Evolutionary conservation across 2,797 vertebrate genomes (phyloP).

Genomic region (Pitangus sulphuratus): DNA sequence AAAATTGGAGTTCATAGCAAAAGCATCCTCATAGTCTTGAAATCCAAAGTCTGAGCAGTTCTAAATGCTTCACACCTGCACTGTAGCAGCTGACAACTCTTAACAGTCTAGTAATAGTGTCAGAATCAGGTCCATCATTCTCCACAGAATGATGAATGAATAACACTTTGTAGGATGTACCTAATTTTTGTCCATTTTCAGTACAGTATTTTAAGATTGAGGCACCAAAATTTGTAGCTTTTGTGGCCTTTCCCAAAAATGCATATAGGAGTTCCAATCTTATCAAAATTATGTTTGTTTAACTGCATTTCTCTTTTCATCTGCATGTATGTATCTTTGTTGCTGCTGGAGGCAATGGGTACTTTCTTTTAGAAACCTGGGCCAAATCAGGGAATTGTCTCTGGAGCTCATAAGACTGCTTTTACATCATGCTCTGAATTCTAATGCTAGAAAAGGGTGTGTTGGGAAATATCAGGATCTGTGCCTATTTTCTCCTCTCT

Average conservation of each 20-base stretch:
- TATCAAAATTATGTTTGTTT: background rate
- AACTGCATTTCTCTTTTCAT: background rate
- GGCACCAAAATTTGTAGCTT: background rate
- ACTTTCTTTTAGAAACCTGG: background rate
- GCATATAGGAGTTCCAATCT: background rate
- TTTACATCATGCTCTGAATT: background rate
- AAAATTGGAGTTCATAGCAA: background rate
- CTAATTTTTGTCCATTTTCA: background rate
- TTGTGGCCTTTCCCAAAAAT: background rate
- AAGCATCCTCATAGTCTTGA: background rate
- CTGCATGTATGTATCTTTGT: background rate
- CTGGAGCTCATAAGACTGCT: fast-evolving
- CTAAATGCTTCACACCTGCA: background rate
- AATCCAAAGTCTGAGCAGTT: background rate
- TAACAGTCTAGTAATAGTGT: background rate
- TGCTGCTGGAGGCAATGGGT: background rate
- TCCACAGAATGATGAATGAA: background rate
- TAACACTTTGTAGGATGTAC: background rate
- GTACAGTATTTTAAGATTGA: background rate
- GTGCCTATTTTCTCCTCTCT: background rate
- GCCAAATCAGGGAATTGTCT: background rate
- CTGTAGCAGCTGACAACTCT: background rate
- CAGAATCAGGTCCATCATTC: background rate
- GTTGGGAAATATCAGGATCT: background rate
- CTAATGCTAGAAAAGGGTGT: background rate